Evolutionary conservation across 2,888 invertebrate genomes (phyloP), one percentile per base, ranked within the genome.

Genomic region (Chymomyza caudatula): DNA sequence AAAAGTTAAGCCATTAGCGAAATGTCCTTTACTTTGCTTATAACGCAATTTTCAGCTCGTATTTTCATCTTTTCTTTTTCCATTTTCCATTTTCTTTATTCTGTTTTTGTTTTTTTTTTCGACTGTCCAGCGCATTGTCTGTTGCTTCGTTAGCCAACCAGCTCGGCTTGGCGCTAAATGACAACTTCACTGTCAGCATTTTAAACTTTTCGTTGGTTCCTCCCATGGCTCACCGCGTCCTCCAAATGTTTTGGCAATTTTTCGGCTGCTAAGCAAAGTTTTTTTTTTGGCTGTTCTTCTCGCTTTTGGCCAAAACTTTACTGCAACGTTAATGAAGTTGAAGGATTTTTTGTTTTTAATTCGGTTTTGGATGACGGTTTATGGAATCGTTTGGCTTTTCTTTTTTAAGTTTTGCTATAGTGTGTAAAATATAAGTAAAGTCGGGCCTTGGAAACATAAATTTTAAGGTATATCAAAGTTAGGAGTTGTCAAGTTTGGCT

Each of bases 1-100:
- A 76, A 85, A 81, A 81, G 81, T 85, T 79, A 81, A 81, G 85
- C 81, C 81, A 81, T 81, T 81, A 81, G 83, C 79, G 81, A 82
- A 79, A 81, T 81, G 81, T 81, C 81, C 83, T 77, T 81, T 82
- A 77, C 79, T 85, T 79, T 79, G 82, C 85, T 84, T 79, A 79
- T 81, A 81, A 81, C 77, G 79, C 85, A 81, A 81, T 81, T 81
- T 82, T 72, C 77, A 57, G 82, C 29, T 37, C 29, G 29, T 37
- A 37, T 37, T 37, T 37, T 37, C 29, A 37, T 37, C 29, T 63
- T 73, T 80, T 76, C 66, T 58, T 58, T 20, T 52, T 56, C 43
- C 23, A 11, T 43, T 61, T 13, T 19, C 17, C 19, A 29, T 20
- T 53, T 25, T 44, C 22, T 51, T 42, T 57, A 15, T 52, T 43